Evolutionary conservation across 35 echinoderm and acorn worm species (phyloP), one percentile per base, ranked within the genome.

Genomic region (Holothuria glaberrima): DNA sequence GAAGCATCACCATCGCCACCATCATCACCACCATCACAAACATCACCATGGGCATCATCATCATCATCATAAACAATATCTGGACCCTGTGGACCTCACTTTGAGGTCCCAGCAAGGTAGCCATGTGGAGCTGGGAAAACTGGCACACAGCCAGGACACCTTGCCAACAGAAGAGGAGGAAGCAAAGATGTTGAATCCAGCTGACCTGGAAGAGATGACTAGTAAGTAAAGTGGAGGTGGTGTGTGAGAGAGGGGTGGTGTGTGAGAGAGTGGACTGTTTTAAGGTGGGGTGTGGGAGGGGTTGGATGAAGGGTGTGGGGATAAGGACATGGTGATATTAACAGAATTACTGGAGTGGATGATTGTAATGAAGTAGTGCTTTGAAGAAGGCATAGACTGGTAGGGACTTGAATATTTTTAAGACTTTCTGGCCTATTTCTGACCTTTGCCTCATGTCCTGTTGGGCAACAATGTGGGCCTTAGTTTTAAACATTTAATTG

Each of bases 201-300:
- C 87, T 20, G 91, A 93, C 52, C 59, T 94, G 26, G 95, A 97
- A 44, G 91, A 90, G 30, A 97, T 97, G 83, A 89, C 95, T 0
- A 91, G 95, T 97, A 78, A 97, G 86, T 84, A 12, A 58, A 7
- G 7, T 41, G 36, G 7, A 41, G 12, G n/a, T 59, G 1, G 6
- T 58, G 29, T 1, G 33, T 30, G 50, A 27, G 17, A 24, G 4
- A 65, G 21, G 0, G 21, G 2, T 41, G 21, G 6, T 58, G 29
- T 1, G 33, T 30, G 50, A 27, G 17, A 24, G 4, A 65, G 21
- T 0, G 21, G 2, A 7, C 21, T 32, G 22, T 34, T 71, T 44
- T 14, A 70, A n/a, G 0, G 33, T 44, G 20, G 12, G 1, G 58
- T 29, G 14, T 12, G 13, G 36, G 36, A 7, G 36, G 2, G 36